phyloP scores from a whole-genome alignment of 2,888 invertebrate species.

The Torymus tubicola region DNA sequence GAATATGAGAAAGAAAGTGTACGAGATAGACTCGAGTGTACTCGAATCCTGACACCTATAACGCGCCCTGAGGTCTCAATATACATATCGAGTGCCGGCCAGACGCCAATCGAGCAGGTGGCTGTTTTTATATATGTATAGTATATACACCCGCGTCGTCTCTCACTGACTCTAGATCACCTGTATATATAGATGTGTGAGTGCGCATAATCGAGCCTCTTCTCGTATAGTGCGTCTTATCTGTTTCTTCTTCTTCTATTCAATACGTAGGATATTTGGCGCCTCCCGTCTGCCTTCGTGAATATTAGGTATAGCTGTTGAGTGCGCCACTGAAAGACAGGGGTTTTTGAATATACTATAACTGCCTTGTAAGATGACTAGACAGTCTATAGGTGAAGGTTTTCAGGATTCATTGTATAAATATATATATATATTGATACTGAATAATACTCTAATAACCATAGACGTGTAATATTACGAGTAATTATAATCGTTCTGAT shows the following conservation, averaged over 20 bases:
- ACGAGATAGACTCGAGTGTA: slow-evolving; percentile 60
- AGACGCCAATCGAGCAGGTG: slow-evolving; percentile 61
- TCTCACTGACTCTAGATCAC: slow-evolving; percentile 73
- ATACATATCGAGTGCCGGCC: slow-evolving; percentile 55
- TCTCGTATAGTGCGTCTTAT: not conserved
- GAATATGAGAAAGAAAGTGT: not conserved
- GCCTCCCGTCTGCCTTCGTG: not conserved
- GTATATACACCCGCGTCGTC: slow-evolving; percentile 32
- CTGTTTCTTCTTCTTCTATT: not conserved
- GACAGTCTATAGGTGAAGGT: too few relatives aligned
- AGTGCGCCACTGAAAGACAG: too few relatives aligned
- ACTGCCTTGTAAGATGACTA: too few relatives aligned
- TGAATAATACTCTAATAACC: too few relatives aligned
- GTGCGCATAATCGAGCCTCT: slow-evolving; percentile 26
- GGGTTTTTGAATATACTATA: too few relatives aligned
- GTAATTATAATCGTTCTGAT: too few relatives aligned
- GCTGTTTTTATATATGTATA: slow-evolving; percentile 38
- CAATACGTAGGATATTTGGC: not conserved
- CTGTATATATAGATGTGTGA: not conserved
- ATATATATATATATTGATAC: too few relatives aligned
- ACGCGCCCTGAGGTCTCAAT: slow-evolving; percentile 61
- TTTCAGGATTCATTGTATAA: too few relatives aligned
- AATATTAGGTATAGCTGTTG: too few relatives aligned
- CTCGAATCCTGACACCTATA: slow-evolving; percentile 63
- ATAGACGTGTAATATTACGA: too few relatives aligned